Conservation (phyloP, 2,113 vertebrate species). For the Nibea albiflora region DNA sequence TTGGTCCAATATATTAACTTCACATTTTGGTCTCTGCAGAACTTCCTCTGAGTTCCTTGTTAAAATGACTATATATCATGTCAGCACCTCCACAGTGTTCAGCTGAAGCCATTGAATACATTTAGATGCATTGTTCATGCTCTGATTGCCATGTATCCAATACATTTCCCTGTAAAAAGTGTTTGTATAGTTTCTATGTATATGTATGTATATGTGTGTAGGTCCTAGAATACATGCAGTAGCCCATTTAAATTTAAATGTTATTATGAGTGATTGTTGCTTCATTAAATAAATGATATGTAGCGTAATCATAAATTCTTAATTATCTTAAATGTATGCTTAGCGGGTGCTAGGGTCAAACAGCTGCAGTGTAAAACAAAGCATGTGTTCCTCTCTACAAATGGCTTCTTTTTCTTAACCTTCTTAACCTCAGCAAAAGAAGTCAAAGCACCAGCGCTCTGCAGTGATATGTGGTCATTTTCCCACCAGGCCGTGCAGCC, state of each 20-base stretch:
- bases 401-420: slow-evolving; percentile 17
- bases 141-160: too few relatives aligned
- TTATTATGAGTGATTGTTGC: background rate
- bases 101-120: background rate
- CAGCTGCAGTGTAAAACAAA: background rate
- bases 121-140: too few relatives aligned
- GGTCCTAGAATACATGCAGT: too few relatives aligned
- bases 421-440: slow-evolving; percentile 32
- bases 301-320: too few relatives aligned
- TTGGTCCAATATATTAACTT: background rate
- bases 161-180: too few relatives aligned
- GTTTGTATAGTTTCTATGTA: too few relatives aligned
- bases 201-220: too few relatives aligned
- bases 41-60: background rate
- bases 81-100: background rate
- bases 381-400: background rate
- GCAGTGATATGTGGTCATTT: slow-evolving; percentile 46
- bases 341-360: background rate
- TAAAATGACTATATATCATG: background rate
- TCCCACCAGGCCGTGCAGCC: background rate
- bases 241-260: background rate
- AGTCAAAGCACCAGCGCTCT: background rate
- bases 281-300: background rate
- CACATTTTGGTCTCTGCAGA: background rate
- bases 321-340: background rate